Conservation (phyloP, 2,797 vertebrate genomes). For the Sarcoramphus papa region DNA sequence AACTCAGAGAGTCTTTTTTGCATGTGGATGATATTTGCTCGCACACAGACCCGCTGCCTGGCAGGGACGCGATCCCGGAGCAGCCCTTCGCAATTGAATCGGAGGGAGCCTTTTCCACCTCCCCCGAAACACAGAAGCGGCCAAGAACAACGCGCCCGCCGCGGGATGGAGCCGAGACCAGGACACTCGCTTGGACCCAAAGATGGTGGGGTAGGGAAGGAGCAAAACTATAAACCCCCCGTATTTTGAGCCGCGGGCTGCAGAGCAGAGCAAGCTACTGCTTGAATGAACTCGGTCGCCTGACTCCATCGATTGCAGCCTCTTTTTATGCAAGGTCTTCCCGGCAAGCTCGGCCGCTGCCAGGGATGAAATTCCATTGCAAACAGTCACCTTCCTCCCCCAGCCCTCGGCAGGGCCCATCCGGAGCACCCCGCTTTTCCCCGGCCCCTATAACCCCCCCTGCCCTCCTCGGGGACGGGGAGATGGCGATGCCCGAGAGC, state of each 20-base stretch:
- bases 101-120: neutral
- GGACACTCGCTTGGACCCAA: neutral
- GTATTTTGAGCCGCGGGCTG: accelerated
- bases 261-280: neutral
- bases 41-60: neutral
- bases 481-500: accelerated
- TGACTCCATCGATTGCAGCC: neutral
- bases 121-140: neutral
- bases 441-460: accelerated
- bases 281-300: neutral
- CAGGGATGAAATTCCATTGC: neutral
- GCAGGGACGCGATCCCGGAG: neutral
- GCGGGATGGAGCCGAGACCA: accelerated
- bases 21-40: neutral
- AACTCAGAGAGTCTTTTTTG: neutral
- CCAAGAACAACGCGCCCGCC: neutral
- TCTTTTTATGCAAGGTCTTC: neutral
- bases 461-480: neutral
- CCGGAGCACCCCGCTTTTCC: neutral
- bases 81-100: accelerated
- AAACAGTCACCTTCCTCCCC: neutral
- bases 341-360: neutral
- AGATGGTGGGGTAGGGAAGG: neutral
- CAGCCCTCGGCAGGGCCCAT: accelerated
- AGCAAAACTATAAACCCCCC: neutral